Base-by-base conservation (phyloP, 2,797 vertebrate species). In the Squalus acanthias region DNA sequence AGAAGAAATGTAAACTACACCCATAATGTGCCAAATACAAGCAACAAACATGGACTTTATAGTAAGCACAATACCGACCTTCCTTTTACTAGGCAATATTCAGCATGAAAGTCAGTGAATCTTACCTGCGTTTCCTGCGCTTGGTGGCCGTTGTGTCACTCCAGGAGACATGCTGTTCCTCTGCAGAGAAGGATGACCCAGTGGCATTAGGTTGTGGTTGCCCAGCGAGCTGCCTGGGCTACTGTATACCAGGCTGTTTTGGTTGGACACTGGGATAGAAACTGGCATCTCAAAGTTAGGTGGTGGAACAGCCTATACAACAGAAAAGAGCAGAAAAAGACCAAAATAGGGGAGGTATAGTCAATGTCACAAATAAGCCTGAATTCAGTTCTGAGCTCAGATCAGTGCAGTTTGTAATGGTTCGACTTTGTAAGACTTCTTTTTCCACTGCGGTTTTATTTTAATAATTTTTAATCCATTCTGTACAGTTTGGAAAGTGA, bases 141-240 rank as follows among this genome's bases (percentile, higher is more conserved):
- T 99, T 1, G 99, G 99, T 97, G 99, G 99, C 98, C 99, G 98
- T 98, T 99, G 99, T 98, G 99, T 99, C 96, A 99, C 98, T 96
- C 99, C 99, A 95, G 99, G 99, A 97, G 99, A 99, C 99, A 99
- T 99, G 98, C 99, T 99, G 98, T 99, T 99, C 98, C 99, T 99
- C 98, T 99, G 99, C 97, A 99, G 98, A 97, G 99, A 98, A 96
- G 99, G 99, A 98, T 99, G 99, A 96, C 98, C 98, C 98, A 99
- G 98, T 2, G 99, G 99, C 98, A 99, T 98, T 97, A 99, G 98
- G 97, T 99, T 99, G 97, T 99, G 99, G 97, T 99, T 99, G 97
- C 99, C 99, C 97, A 99, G 98, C 0, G 99, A 99, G 97, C 98
- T 98, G 91, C 99, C 99, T 3, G 98, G 99, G 97, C 99, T 99